Evolutionary conservation across 2,797 vertebrate species (phyloP).

Genomic region (Ctenochaetus hawaiiensis): DNA sequence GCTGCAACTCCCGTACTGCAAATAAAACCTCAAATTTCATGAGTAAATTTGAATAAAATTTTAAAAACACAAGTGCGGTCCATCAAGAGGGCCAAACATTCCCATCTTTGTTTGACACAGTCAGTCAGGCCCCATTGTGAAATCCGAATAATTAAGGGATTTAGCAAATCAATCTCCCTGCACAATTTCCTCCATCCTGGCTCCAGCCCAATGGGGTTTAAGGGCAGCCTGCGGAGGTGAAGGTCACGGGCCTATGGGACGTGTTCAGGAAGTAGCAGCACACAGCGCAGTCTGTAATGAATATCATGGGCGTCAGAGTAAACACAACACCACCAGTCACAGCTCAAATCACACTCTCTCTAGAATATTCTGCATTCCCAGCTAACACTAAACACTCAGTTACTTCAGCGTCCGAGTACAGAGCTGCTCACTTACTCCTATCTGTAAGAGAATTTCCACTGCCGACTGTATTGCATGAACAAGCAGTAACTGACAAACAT

Average conservation of each 20-base stretch:
- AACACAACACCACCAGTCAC: slow-evolving; percentile 78
- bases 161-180: slow-evolving; percentile 80
- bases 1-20: slow-evolving; percentile 47
- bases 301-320: slow-evolving; percentile 83
- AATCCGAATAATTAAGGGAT: slow-evolving; percentile 83
- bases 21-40: slow-evolving; percentile 67
- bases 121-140: slow-evolving; percentile 68
- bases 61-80: slow-evolving; percentile 32
- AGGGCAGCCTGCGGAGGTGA: slow-evolving; percentile 77
- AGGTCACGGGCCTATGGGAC: slow-evolving; percentile 84
- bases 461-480: slow-evolving; percentile 28
- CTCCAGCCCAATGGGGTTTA: slow-evolving; percentile 76
- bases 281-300: slow-evolving; percentile 84
- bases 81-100: slow-evolving; percentile 50
- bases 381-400: slow-evolving; percentile 63
- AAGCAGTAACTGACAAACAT: slow-evolving; percentile 18
- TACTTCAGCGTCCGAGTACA: slow-evolving; percentile 25
- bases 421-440: slow-evolving; percentile 12
- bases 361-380: slow-evolving; percentile 60
- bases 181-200: slow-evolving; percentile 84
- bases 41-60: slow-evolving; percentile 44
- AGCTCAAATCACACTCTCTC: slow-evolving; percentile 67
- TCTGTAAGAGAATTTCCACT: slow-evolving; percentile 37
- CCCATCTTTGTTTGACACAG: slow-evolving; percentile 61
- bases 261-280: slow-evolving; percentile 85